A percentile compares a stretch with the other conserved stretches of the same genome.
phyloP scores from a whole-genome alignment of 2,113 vertebrate genomes.

The Bubo bubo region DNA sequence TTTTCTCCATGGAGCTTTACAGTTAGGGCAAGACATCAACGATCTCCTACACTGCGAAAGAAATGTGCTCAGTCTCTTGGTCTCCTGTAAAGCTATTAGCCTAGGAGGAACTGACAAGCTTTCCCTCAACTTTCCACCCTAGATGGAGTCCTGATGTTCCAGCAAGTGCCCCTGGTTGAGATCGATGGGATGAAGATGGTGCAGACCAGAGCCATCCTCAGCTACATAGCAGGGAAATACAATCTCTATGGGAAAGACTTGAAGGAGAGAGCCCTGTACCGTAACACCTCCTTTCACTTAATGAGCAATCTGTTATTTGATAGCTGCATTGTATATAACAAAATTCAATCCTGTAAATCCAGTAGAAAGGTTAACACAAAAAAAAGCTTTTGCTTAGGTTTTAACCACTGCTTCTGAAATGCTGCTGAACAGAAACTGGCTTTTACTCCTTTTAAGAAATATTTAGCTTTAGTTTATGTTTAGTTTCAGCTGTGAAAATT shows the following conservation, averaged over 20 bases:
- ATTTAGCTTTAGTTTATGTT: neutral
- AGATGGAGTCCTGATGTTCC: conserved; percentile 83
- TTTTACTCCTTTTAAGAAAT: neutral
- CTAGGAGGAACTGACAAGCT: neutral
- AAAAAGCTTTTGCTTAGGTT: neutral
- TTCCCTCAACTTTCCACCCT: neutral
- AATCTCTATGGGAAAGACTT: conserved; percentile 85
- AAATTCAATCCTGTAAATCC: neutral
- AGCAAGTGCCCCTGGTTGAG: conserved; percentile 91
- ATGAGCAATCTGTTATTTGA: neutral
- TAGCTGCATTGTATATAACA: neutral
- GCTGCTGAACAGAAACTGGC: neutral
- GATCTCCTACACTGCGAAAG: neutral
- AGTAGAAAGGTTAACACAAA: neutral
- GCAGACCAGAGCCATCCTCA: conserved; percentile 86
- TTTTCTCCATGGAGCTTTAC: neutral
- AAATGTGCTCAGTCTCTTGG: neutral
- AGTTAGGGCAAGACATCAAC: neutral
- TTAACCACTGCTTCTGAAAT: neutral
- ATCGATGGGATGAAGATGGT: conserved; percentile 91
- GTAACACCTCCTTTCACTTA: neutral
- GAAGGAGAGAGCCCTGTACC: conserved; percentile 85
- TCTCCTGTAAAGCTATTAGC: neutral
- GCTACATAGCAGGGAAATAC: conserved; percentile 90
- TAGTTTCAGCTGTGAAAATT: conserved; percentile 1